Percentiles rank a stretch among this genome's conserved stretches.
phyloP scores from a whole-genome alignment of 2,888 invertebrate genomes.

The Creontiades dilutus region DNA sequence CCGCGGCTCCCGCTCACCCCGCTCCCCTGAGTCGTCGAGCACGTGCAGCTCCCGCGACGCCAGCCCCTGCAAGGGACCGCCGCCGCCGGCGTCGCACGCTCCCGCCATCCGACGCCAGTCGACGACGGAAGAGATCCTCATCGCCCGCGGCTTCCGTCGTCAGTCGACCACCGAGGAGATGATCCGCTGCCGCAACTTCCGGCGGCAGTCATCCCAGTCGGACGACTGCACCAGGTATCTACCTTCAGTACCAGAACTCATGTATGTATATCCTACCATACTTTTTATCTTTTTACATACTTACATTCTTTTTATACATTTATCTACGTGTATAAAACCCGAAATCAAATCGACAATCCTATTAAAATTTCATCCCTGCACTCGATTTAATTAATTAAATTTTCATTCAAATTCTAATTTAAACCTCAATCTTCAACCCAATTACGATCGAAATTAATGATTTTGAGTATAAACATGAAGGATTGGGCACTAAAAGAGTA shows the following conservation, averaged over 20 bases:
- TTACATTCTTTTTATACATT: no score
- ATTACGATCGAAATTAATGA: no score
- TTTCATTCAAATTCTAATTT: no score
- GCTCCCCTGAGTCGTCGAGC: conserved; percentile 81
- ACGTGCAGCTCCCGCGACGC: conserved; percentile 91
- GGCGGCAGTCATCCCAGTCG: conserved; percentile 93
- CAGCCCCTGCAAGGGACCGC: conserved; percentile 85
- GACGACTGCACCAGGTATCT: conserved; percentile 82
- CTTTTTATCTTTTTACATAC: conserved; percentile 57
- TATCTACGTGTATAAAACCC: no score
- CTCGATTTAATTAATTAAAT: no score
- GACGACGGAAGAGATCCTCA: conserved; percentile 94
- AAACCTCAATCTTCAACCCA: no score
- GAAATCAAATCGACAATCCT: no score
- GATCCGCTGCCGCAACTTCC: conserved; percentile 93
- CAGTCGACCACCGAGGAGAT: conserved; percentile 96
- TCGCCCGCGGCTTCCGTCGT: conserved; percentile 92
- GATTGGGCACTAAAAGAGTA: no score
- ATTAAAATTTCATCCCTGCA: no score
- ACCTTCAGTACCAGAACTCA: conserved; percentile 70
- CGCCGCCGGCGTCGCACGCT: conserved; percentile 80
- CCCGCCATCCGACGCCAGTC: conserved; percentile 92
- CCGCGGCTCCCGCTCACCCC: conserved; percentile 77
- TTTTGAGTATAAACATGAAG: no score
- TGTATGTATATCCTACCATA: conserved; percentile 70